phyloP scores from a whole-genome alignment of 2,888 invertebrate genomes.

The Mythimna albipuncta region DNA sequence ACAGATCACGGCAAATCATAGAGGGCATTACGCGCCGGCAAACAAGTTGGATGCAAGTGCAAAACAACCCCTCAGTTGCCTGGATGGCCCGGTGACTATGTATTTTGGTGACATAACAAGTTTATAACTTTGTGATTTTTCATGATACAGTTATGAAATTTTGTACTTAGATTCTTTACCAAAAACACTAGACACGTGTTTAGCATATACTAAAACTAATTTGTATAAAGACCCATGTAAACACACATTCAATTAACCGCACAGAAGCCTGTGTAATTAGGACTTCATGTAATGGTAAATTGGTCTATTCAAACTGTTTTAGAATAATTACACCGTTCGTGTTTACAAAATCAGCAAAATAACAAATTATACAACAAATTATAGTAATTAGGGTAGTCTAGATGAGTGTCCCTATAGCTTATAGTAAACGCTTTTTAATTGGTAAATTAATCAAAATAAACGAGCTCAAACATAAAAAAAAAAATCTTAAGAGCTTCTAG shows the following conservation, averaged over 20 bases:
- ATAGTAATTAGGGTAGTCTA: slow-evolving; percentile 8
- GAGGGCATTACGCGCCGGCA: no score
- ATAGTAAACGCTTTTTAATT: slow-evolving; percentile 30
- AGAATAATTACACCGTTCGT: slow-evolving; percentile 3
- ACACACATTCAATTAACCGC: background rate
- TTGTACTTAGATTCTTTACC: no score
- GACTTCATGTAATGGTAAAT: background rate
- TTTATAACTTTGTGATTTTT: no score
- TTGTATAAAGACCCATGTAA: background rate
- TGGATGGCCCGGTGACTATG: no score
- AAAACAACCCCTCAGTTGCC: no score
- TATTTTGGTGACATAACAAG: no score
- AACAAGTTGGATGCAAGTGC: no score
- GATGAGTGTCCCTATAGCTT: slow-evolving; percentile 10
- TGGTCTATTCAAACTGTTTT: slow-evolving; percentile 2
- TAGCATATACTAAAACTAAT: no score
- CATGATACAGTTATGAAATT: no score
- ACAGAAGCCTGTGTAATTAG: background rate
- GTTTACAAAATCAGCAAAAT: slow-evolving; percentile 18
- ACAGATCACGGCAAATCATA: no score
- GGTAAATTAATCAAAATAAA: slow-evolving; percentile 41
- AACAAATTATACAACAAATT: slow-evolving; percentile 9
- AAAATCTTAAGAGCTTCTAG: background rate
- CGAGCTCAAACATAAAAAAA: background rate
- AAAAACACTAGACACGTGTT: no score